Percentiles rank a stretch among this genome's conserved stretches.
phyloP scores from a whole-genome alignment of 2,113 vertebrate genomes.

The Pan paniscus region DNA sequence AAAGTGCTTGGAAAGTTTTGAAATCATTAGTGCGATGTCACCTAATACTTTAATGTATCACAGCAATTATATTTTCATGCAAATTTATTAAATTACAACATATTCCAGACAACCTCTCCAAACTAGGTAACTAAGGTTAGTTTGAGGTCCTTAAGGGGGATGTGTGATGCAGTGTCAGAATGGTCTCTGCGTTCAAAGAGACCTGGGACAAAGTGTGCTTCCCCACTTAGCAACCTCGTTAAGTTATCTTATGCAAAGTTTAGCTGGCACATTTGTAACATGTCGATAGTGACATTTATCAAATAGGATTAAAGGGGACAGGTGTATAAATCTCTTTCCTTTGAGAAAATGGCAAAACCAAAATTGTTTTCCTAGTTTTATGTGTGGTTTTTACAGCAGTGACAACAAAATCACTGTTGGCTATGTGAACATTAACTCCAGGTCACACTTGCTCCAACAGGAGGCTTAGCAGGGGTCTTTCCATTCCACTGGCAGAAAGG shows the following conservation, averaged over 20 bases:
- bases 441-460: not conserved
- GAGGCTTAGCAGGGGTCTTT: not conserved
- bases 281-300: not conserved
- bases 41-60: not conserved
- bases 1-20: not conserved
- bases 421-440: not conserved
- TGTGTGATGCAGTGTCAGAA: fast-evolving
- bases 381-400: not conserved
- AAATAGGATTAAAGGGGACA: not conserved
- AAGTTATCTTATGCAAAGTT: not conserved
- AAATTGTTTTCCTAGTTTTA: not conserved
- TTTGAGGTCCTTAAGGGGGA: not conserved
- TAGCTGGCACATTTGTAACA: not conserved
- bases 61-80: not conserved
- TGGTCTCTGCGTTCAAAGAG: not conserved
- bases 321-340: not conserved
- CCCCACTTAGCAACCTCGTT: not conserved
- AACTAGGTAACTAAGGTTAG: not conserved
- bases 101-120: not conserved
- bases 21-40: not conserved
- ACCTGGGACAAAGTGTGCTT: not conserved
- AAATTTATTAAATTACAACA: not conserved
- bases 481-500: not conserved
- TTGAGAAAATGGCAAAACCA: not conserved
- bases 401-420: not conserved